Evolutionary conservation across 2,888 invertebrate genomes (phyloP).

Genomic region (Stenoptilia bipunctidactyla): DNA sequence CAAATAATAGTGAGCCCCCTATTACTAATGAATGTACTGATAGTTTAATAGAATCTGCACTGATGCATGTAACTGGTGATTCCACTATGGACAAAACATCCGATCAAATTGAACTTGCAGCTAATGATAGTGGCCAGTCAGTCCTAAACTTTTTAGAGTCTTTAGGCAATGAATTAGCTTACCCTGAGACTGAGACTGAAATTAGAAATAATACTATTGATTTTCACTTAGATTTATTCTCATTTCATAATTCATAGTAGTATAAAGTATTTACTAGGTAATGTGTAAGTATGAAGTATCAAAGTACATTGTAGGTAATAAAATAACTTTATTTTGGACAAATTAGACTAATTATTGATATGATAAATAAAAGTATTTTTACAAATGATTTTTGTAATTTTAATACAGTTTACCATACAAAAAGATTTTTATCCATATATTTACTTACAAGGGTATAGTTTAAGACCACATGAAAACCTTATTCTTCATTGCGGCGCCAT

Average conservation of each 20-base stretch:
- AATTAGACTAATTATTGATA: constrained; percentile 21
- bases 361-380: constrained; percentile 10
- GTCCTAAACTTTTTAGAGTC: constrained; percentile 56
- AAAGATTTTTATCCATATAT: no score
- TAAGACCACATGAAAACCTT: no score
- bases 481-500: no score
- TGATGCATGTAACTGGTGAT: constrained; percentile 3
- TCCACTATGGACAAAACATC: neutral
- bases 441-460: no score
- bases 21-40: constrained; percentile 1
- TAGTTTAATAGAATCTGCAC: constrained; percentile 2
- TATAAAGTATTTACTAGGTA: constrained; percentile 16
- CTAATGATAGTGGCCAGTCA: constrained; percentile 33
- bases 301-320: constrained; percentile 11
- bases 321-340: constrained; percentile 21
- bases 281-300: constrained; percentile 4
- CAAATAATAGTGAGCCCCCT: neutral
- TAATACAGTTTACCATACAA: no score
- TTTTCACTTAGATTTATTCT: constrained; percentile 55
- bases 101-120: constrained; percentile 2
- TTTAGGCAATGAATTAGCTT: constrained; percentile 45
- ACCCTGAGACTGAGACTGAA: constrained; percentile 54
- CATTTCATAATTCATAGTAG: constrained; percentile 42
- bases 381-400: constrained; percentile 4
- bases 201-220: constrained; percentile 51